Base-by-base conservation (phyloP, 2,797 vertebrate species). In the Gila robusta region DNA sequence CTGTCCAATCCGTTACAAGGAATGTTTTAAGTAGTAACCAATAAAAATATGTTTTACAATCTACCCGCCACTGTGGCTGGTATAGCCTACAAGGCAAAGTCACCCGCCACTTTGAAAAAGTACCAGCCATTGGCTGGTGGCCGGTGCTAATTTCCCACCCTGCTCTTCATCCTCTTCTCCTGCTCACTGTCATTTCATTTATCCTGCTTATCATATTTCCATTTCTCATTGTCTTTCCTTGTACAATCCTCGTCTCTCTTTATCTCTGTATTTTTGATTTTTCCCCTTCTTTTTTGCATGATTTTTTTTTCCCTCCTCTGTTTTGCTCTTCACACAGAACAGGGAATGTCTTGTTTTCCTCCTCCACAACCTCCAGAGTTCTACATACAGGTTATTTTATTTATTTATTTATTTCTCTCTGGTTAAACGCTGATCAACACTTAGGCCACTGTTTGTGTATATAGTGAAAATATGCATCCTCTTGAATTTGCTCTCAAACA, bases 341-440 rank as follows among this genome's bases (percentile, higher is more conserved):
- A 41, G 41, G 6, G 37, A 28, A 67, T 64, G 32, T 73, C 69
- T 88, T 83, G 73, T 59, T 62, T 78, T 81, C 47, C 28, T 72
- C 56, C 37, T 44, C 56, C 76, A 79, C 35, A 78, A 39, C 6
- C 11, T 78, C 5, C 32, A 78, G 49, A 56, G 49, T 2, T 74
- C 26, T 52, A n/a, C 2, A 35, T 77, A 37, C 49, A 23, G 21
- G 47, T 23, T 5, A 19, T 54, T 41, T 64, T 28, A 28, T 62
- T 78, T n/a, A 21, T 41, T n/a, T 72, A 16, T 59, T 14, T 23
- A 14, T 59, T 56, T 78, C 8, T 11, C 19, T 49, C 26, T 80
- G n/a, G 39, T 79, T 79, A 47, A 26, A 28, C n/a, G 11, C 39
- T 19, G 49, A 17, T 19, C 1, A 69, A 3, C 26, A 54, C 11